Conservation (phyloP, 2,797 vertebrate species). For the Crenuchus spilurus region DNA sequence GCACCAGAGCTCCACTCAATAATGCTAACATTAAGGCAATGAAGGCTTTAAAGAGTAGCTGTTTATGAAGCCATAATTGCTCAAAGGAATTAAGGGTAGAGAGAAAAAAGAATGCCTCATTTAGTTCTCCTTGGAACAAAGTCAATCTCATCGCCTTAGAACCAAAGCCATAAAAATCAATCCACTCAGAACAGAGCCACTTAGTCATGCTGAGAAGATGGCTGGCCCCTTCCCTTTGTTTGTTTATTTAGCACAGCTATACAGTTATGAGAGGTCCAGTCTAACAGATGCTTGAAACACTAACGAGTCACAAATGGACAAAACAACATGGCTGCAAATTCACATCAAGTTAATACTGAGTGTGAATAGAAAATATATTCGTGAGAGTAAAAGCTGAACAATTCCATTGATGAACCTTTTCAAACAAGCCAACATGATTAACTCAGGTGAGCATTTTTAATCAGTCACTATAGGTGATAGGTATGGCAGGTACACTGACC, state of each 20-base stretch:
- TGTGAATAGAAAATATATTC: neutral
- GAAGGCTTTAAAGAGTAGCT: slow-evolving; percentile 7
- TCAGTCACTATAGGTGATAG: no score
- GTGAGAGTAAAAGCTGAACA: neutral
- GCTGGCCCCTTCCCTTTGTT: neutral
- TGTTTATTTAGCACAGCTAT: neutral
- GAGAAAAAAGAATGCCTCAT: slow-evolving; percentile 5
- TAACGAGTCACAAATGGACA: neutral
- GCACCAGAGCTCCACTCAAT: neutral
- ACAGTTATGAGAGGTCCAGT: neutral
- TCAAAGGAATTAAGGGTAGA: slow-evolving; percentile 8
- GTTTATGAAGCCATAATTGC: slow-evolving; percentile 40
- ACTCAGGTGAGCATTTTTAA: no score
- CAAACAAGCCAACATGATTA: no score
- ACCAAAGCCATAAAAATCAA: slow-evolving; percentile 39
- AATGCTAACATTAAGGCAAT: slow-evolving; percentile 10
- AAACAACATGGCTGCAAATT: neutral
- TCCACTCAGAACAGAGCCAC: neutral
- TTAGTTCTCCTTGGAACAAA: slow-evolving; percentile 43
- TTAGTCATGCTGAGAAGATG: slow-evolving; percentile 18
- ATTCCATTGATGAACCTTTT: no score
- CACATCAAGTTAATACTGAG: neutral
- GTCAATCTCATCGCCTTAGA: slow-evolving; percentile 33
- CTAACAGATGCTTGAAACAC: neutral
- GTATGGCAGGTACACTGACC: no score